Evolutionary conservation across 2,888 invertebrate species (phyloP), one percentile per base, ranked within the genome.

Genomic region (Microctonus aethiopoides): DNA sequence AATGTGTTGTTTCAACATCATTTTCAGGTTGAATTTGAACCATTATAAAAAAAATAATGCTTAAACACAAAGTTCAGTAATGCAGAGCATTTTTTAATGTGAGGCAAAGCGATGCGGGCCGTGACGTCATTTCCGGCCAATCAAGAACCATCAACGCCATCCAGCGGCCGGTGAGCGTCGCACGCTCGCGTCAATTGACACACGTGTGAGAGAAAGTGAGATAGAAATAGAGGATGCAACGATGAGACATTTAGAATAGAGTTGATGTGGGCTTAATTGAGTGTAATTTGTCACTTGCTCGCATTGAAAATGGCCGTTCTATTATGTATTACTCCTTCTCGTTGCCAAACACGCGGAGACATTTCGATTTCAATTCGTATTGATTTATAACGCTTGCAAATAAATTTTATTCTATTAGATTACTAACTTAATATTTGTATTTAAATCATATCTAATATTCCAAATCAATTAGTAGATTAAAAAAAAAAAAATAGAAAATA

Each of bases 121-220:
- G 72, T 84, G 83, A 84, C 84, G 84, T 84, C 84, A 84, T 84
- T 84, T 85, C 84, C 84, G 84, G 83, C 80, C 84, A 85, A 85
- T 85, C 84, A 85, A 84, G 84, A 84, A 82, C 80, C 83, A 84
- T 84, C 83, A 84, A 79, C 83, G 82, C 79, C 74, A 64, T 71
- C 74, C 62, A 62, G 24, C 29, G 46, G 62, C 29, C 63, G 51
- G 39, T 41, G 62, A 57, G 26, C 59, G 63, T 52, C 63, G 32
- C 51, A 71, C 62, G 57, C 59, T 65, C 67, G 70, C 62, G 60
- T 59, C 32, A 65, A 67, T 32, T 26, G 26, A 7, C 46, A 36
- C 51, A 39, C 57, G 41, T 59, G 67, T 32, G 46, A 9, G 46
- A n/a, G 41, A 41, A 52, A 26, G 64, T 67, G 57, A 63, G 67